Evolutionary conservation across 1,140 invertebrate genomes (phyloP), one percentile per base, ranked within the genome.

Genomic region (Gonioctena quinquepunctata): DNA sequence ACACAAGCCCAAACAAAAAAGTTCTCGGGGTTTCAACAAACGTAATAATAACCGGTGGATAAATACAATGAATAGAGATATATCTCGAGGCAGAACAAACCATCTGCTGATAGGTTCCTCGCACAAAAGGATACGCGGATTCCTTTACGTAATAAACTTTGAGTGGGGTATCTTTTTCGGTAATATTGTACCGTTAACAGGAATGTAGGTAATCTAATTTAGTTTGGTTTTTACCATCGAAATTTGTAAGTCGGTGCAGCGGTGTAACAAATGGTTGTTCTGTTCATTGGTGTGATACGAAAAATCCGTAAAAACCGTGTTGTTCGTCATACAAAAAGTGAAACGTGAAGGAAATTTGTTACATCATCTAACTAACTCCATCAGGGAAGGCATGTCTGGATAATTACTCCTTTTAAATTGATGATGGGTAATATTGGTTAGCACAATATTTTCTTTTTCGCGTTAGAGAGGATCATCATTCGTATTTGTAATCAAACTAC

Each of bases 41-140:
- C 42, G 63, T 66, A 54, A 66, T 66, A 66, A 66, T 66, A 66
- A 66, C 63, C 63, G 63, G 63, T 66, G 54, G 63, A 11, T 48
- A 66, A 66, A 66, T 54, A 66, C 63, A 66, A 66, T 66, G 26
- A 22, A 16, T 18, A 52, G 23, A 54, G 63, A 62, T 54, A 66
- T 66, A 52, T 66, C 63, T 66, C 1, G 49, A 66, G 63, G 63
- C 63, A 66, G 18, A 66, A 66, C 63, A 54, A 66, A 66, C 63
- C 63, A 66, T 42, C 63, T 66, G 63, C 50, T 66, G 18, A 63
- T 49, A 49, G 13, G 25, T 7, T 28, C 18, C 42, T 49, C 19
- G 3, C 59, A 61, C 63, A 52, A 66, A 66, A 66, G 63, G 48
- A 54, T 66, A 52, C 63, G 63, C 63, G 63, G 60, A 62, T 42